Percentiles rank a stretch among this genome's conserved stretches.
These are phyloP conservation scores for Belonocnema kinseyi DNA, from an alignment of 1,140 invertebrate species.

Conservation along the genomic window DNA sequence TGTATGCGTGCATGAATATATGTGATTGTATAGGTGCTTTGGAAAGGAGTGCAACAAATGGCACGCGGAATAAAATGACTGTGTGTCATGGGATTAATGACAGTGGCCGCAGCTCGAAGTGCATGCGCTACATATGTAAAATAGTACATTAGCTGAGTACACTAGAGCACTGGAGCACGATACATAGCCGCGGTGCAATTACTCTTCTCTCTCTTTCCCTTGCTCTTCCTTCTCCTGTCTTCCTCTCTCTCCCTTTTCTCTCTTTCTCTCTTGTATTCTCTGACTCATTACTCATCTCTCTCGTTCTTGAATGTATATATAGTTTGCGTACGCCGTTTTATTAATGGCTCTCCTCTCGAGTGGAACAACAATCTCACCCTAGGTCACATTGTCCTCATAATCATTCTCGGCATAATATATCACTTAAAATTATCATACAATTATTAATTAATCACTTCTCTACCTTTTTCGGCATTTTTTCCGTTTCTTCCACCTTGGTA, in stretches of 20 bases:
- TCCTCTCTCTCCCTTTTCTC: not conserved
- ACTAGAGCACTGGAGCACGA: conserved; percentile 39
- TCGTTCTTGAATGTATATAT: not conserved
- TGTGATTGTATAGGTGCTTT: not conserved
- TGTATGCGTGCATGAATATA: not conserved
- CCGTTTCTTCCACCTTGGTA: conserved; percentile 4
- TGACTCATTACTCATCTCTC: not conserved
- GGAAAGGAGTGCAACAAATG: conserved; percentile 10
- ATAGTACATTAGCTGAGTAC: conserved; percentile 47
- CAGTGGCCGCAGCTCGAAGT: conserved; percentile 34
- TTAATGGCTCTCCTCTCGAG: conserved; percentile 46
- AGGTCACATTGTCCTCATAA: conserved; percentile 26
- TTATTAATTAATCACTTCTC: conserved; percentile 1
- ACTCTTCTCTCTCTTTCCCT: conserved; percentile 27
- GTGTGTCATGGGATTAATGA: conserved; percentile 43
- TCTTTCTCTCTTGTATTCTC: not conserved
- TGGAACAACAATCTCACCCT: conserved; percentile 18
- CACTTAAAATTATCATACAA: conserved; percentile 1
- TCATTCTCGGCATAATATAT: conserved; percentile 5
- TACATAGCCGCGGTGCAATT: conserved; percentile 26
- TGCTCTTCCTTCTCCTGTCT: conserved; percentile 28
- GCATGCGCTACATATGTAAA: conserved; percentile 42
- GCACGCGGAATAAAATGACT: conserved; percentile 42
- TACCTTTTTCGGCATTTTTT: not conserved
- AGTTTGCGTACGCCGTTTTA: conserved; percentile 36